These are phyloP conservation scores for Cheirogaleus major DNA, from an alignment of 2,797 vertebrate species.

Conservation along the genomic window DNA sequence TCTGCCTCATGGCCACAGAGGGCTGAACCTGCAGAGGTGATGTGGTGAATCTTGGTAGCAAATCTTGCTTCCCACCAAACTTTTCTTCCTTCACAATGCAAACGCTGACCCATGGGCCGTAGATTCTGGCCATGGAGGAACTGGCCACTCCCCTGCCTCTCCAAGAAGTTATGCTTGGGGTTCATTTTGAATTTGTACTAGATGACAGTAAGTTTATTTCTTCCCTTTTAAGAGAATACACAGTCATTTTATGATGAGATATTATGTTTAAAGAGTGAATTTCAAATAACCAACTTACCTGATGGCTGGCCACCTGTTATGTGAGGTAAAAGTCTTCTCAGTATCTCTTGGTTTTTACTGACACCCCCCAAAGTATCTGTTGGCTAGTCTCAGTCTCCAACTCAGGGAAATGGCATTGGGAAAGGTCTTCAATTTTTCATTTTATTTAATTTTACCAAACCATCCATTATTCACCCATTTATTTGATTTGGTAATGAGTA, in stretches of 20 bases:
- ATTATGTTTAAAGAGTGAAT: not conserved
- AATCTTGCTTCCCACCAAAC: not conserved
- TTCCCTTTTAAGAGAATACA: not conserved
- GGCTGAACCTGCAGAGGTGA: not conserved
- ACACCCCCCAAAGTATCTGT: not conserved
- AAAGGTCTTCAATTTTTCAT: not conserved
- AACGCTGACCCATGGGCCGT: not conserved
- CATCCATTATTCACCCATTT: slow-evolving; percentile 12
- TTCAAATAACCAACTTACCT: not conserved
- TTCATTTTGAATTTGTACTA: not conserved
- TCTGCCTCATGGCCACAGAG: not conserved
- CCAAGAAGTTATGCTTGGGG: not conserved
- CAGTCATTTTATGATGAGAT: not conserved
- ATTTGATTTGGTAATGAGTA: slow-evolving; percentile 24
- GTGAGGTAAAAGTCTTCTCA: not conserved
- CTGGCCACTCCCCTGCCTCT: not conserved
- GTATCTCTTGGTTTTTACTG: not conserved
- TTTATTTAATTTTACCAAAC: slow-evolving; percentile 34
- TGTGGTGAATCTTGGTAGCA: not conserved
- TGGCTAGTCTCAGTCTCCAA: not conserved
- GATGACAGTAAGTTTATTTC: not conserved
- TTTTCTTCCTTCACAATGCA: not conserved
- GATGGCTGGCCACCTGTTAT: not conserved
- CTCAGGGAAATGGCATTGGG: not conserved
- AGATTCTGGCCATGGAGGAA: not conserved